A percentile compares a stretch with the other conserved stretches of the same genome.
These are phyloP conservation scores for Asarcornis scutulata DNA, from an alignment of 2,113 vertebrate genomes.

Conservation along the genomic window DNA sequence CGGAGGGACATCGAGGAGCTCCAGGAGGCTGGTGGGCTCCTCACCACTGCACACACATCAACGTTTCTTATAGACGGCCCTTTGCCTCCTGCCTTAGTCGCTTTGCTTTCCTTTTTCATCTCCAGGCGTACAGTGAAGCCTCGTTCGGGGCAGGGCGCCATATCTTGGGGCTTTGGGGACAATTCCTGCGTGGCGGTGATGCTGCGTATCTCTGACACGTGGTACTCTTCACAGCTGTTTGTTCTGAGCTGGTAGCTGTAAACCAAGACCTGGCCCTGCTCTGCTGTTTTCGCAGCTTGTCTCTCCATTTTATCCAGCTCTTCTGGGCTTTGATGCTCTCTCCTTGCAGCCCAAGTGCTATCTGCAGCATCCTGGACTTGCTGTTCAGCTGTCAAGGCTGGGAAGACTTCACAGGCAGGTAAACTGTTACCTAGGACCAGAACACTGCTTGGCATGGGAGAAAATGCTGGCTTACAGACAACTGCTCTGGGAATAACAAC, in stretches of 20 bases:
- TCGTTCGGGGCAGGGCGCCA: accelerated
- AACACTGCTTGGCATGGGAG: not conserved
- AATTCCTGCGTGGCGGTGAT: not conserved
- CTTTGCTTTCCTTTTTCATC: not conserved
- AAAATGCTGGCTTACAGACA: not conserved
- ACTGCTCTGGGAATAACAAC: not conserved
- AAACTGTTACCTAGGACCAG: not conserved
- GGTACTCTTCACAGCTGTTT: not conserved
- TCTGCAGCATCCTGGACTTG: not conserved
- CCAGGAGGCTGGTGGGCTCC: not conserved
- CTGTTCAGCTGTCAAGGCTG: not conserved
- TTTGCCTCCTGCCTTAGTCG: not conserved
- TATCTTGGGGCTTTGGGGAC: not conserved
- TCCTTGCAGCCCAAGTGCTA: not conserved
- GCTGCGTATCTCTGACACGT: not conserved
- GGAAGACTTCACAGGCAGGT: not conserved
- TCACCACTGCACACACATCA: not conserved
- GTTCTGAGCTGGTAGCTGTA: not conserved
- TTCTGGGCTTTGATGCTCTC: not conserved
- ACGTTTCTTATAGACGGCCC: not conserved
- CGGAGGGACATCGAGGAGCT: not conserved
- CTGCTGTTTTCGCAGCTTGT: not conserved
- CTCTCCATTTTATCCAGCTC: not conserved
- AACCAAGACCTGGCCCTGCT: not conserved
- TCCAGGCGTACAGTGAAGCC: not conserved